Conservation (phyloP, 2,113 vertebrate species). For the Psittacus erithacus region DNA sequence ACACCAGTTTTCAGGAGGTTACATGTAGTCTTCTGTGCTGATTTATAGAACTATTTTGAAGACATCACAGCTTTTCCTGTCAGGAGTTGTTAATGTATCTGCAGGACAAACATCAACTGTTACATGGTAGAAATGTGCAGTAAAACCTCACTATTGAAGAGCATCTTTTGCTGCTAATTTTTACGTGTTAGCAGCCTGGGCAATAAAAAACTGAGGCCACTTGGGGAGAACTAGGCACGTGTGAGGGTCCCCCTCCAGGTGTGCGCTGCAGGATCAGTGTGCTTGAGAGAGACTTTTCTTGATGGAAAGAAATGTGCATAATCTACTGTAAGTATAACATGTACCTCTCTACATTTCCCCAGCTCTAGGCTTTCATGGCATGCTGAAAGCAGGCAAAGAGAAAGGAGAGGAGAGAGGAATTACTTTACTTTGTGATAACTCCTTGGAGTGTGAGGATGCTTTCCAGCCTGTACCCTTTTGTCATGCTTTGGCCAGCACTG, state of each 20-base stretch:
- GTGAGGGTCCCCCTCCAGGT: fast-evolving
- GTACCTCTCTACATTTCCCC: background rate
- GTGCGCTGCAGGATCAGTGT: background rate
- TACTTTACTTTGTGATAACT: background rate
- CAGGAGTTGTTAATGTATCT: background rate
- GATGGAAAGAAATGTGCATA: background rate
- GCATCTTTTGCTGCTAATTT: background rate
- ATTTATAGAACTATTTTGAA: background rate
- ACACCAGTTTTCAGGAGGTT: background rate
- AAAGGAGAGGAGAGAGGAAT: background rate
- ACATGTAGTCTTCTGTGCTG: background rate
- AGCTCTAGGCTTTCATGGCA: background rate
- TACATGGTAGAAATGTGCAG: background rate
- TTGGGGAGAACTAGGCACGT: background rate
- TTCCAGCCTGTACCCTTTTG: background rate
- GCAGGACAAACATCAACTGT: background rate
- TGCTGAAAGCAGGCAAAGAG: background rate
- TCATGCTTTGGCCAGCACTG: background rate
- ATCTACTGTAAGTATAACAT: background rate
- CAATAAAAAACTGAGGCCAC: background rate
- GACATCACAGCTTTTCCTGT: background rate
- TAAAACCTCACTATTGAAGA: background rate
- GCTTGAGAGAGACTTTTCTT: background rate
- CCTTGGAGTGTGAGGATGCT: background rate
- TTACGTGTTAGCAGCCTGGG: background rate